phyloP scores from a whole-genome alignment of 2,113 vertebrate genomes.

The Fregata magnificens region DNA sequence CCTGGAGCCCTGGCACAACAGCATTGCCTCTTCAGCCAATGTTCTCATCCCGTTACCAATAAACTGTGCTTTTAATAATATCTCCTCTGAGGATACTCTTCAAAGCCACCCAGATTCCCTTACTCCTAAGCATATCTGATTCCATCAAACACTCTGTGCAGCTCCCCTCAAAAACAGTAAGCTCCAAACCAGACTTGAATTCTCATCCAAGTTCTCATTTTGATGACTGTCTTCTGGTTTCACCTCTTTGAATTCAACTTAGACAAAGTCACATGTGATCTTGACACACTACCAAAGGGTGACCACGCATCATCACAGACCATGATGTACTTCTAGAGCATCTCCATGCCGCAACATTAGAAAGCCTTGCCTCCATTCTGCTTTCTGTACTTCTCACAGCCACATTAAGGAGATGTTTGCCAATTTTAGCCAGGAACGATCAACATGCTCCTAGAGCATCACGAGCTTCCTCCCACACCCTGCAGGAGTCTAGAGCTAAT shows the following conservation, averaged over 20 bases:
- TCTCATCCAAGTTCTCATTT: neutral
- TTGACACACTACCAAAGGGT: neutral
- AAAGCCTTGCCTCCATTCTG: neutral
- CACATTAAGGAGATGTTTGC: neutral
- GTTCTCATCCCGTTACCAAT: neutral
- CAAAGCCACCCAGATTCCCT: neutral
- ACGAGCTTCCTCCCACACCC: neutral
- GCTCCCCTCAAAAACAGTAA: neutral
- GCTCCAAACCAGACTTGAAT: neutral
- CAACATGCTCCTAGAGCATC: neutral
- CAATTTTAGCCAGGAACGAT: neutral
- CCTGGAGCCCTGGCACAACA: neutral
- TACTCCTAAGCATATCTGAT: neutral
- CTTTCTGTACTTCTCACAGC: neutral
- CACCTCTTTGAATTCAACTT: neutral
- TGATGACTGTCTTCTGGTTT: neutral
- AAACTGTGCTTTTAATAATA: neutral
- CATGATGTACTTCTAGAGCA: neutral
- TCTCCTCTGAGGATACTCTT: neutral
- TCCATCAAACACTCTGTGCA: neutral
- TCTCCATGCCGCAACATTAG: fast-evolving
- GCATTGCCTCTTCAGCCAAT: neutral
- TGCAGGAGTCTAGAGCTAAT: neutral
- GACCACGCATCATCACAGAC: neutral
- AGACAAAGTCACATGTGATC: neutral